Evolutionary conservation across 2,888 invertebrate species (phyloP), one percentile per base, ranked within the genome.

Genomic region (Saturnia japonica): DNA sequence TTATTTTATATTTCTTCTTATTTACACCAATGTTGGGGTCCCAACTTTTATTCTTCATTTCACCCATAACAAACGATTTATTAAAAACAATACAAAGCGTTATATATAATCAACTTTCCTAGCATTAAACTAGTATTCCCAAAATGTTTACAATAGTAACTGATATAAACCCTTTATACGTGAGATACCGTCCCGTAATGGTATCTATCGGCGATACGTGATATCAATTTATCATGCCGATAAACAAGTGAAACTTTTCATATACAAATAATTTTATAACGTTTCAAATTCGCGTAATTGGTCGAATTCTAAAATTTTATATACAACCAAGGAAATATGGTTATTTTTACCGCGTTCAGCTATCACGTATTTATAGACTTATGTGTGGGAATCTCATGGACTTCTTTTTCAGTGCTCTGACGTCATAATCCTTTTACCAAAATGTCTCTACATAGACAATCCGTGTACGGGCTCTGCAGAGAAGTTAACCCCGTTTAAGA

Each of bases 171-270:
- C 51, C 72, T 71, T 68, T 67, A 45, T 60, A 69, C 72, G 72
- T 73, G 70, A 71, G 69, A 68, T 71, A 45, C 71, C 68, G 73
- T 71, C 60, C 72, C 71, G 70, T 71, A 75, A 62, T 74, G 71
- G 68, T 68, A 71, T 22, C 68, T 78, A 78, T 78, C 73, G 76
- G 71, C 74, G 78, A 80, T 79, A 80, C 68, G 75, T 68, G 72
- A 78, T 85, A 85, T 84, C 83, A 77, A 73, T 79, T 78, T 82
- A 83, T 81, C 81, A 78, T 70, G 72, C 69, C 57, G 81, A 81
- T 81, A 81, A 80, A 74, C 71, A 72, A 67, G 68, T 73, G 74
- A 72, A 72, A 70, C n/a, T 51, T 67, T 72, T 45, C 73, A 67
- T 64, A 70, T 74, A 69, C 66, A 68, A 71, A 74, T 14, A 28